Evolutionary conservation across 2,888 invertebrate species (phyloP).

Genomic region (Deilephila porcellus): DNA sequence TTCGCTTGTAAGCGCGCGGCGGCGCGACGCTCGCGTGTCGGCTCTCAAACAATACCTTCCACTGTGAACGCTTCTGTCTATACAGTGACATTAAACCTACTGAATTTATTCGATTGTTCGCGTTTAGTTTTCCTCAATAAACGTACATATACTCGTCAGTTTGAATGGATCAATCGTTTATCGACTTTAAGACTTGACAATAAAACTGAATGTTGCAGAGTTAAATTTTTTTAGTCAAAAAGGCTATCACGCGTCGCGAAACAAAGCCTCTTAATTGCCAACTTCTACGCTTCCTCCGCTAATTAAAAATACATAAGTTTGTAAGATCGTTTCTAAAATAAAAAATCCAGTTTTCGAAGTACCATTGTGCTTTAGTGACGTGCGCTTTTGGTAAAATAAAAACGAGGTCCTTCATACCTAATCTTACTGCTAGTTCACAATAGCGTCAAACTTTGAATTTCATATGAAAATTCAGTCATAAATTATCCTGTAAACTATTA

Average conservation of each 20-base stretch:
- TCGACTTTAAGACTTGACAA: not conserved
- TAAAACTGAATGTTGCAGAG: not conserved
- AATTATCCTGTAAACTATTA: too few species aligned
- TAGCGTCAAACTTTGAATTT: too few species aligned
- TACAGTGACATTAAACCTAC: constrained; percentile 21
- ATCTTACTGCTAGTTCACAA: too few species aligned
- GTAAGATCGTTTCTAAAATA: too few species aligned
- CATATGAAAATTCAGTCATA: too few species aligned
- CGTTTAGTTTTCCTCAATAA: constrained; percentile 10
- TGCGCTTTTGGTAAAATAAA: too few species aligned
- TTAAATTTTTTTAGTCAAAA: not conserved
- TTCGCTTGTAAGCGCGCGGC: constrained; percentile 11
- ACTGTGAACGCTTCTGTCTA: constrained; percentile 28
- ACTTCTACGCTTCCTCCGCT: constrained; percentile 16
- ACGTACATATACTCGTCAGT: not conserved
- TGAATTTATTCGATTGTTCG: constrained; percentile 16
- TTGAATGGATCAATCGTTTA: not conserved
- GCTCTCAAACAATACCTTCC: constrained; percentile 16
- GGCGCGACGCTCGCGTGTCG: not conserved
- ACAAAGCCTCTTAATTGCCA: constrained; percentile 4
- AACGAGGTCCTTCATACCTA: too few species aligned
- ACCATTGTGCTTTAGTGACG: too few species aligned
- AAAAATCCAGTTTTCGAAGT: too few species aligned
- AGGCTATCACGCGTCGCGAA: constrained; percentile 10
- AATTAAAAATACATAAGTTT: not conserved